phyloP scores from a whole-genome alignment of 2,888 invertebrate genomes.

The Acrocyrtus sp. region DNA sequence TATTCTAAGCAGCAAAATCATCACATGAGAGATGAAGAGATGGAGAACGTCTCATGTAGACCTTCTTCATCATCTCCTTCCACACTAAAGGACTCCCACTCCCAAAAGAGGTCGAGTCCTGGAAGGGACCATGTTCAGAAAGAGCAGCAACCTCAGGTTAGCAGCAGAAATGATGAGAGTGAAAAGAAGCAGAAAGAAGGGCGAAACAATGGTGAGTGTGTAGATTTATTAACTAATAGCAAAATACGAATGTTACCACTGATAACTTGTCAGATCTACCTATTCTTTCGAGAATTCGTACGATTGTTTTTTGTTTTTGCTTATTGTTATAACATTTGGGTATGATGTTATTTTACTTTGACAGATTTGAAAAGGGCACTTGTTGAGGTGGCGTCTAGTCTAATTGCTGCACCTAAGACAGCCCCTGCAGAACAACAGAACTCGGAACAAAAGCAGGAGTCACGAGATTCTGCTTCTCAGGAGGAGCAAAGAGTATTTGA shows the following conservation, averaged over 20 bases:
- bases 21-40: slow-evolving; percentile 10
- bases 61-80: slow-evolving; percentile 13
- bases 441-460: neutral
- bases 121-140: slow-evolving; percentile 17
- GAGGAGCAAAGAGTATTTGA: neutral
- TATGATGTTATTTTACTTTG: too few relatives aligned
- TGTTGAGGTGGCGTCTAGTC: neutral
- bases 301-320: too few relatives aligned
- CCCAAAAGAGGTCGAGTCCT: slow-evolving; percentile 16
- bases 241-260: too few relatives aligned
- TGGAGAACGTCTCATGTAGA: slow-evolving; percentile 21
- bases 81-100: neutral
- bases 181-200: slow-evolving; percentile 1
- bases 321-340: too few relatives aligned
- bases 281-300: too few relatives aligned
- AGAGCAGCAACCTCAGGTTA: neutral
- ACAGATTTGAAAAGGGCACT: too few relatives aligned
- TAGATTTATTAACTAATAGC: too few relatives aligned
- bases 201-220: too few relatives aligned
- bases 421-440: neutral
- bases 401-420: neutral
- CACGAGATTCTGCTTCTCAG: neutral
- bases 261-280: too few relatives aligned
- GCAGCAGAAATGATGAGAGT: neutral
- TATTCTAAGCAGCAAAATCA: slow-evolving; percentile 17